phyloP scores from a whole-genome alignment of 2,113 vertebrate genomes.

The Elachura formosa region DNA sequence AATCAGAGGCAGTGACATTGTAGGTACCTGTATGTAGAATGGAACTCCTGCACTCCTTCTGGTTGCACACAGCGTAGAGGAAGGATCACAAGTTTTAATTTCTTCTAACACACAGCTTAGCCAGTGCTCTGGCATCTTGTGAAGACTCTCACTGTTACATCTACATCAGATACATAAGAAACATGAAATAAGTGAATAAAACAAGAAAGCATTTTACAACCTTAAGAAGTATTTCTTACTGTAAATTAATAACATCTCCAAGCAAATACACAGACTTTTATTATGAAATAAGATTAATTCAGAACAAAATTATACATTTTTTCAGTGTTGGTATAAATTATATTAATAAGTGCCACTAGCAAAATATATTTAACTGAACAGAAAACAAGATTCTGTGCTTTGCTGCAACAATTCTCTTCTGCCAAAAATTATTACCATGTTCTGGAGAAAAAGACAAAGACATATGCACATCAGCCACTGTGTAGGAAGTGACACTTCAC shows the following conservation, averaged over 20 bases:
- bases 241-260: background rate
- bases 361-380: background rate
- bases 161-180: slow-evolving; percentile 47
- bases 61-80: slow-evolving; percentile 92
- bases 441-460: background rate
- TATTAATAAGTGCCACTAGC: background rate
- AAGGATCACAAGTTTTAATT: slow-evolving; percentile 86
- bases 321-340: background rate
- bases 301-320: background rate
- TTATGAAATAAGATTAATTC: background rate
- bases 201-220: background rate
- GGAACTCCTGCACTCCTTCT: slow-evolving; percentile 94
- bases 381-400: background rate
- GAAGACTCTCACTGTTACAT: slow-evolving; percentile 77
- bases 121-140: slow-evolving; percentile 85
- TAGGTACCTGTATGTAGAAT: slow-evolving; percentile 93
- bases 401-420: background rate
- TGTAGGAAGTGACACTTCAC: background rate
- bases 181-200: background rate
- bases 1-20: background rate
- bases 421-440: background rate
- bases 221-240: background rate
- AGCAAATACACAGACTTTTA: background rate
- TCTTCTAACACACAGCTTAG: slow-evolving; percentile 84
- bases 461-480: background rate